Evolutionary conservation across 2,888 invertebrate species (phyloP).

Genomic region (Biston betularia): DNA sequence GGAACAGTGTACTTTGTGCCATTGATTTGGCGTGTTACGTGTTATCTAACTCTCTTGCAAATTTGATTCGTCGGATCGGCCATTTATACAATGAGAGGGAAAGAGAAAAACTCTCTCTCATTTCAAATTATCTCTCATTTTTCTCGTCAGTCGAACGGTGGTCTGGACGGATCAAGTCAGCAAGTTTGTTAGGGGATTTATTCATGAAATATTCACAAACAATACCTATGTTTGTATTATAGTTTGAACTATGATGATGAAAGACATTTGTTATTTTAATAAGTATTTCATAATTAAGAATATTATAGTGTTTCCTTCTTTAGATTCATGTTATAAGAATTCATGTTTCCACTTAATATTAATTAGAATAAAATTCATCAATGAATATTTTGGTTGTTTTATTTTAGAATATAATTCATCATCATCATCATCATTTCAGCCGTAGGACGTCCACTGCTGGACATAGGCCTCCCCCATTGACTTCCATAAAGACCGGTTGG

Average conservation of each 20-base stretch:
- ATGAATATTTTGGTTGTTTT: slow-evolving; percentile 69
- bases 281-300: slow-evolving; percentile 84
- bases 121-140: too few relatives aligned
- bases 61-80: too few relatives aligned
- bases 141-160: too few relatives aligned
- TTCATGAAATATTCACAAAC: slow-evolving; percentile 36
- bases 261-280: slow-evolving; percentile 84
- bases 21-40: slow-evolving; percentile 60
- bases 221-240: slow-evolving; percentile 50
- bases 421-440: too few relatives aligned
- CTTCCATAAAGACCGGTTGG: too few relatives aligned
- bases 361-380: slow-evolving; percentile 85
- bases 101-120: too few relatives aligned
- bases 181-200: slow-evolving; percentile 25
- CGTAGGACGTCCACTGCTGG: too few relatives aligned
- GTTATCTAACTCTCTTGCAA: not conserved
- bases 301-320: slow-evolving; percentile 85
- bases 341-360: slow-evolving; percentile 85
- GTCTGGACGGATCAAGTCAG: too few relatives aligned
- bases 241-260: slow-evolving; percentile 71
- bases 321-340: slow-evolving; percentile 86
- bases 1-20: slow-evolving; percentile 63
- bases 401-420: slow-evolving; percentile 47
- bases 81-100: too few relatives aligned
- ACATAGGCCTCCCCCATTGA: too few relatives aligned